phyloP scores from a whole-genome alignment of 2,113 vertebrate genomes.

The Phylloscopus trochiloides region DNA sequence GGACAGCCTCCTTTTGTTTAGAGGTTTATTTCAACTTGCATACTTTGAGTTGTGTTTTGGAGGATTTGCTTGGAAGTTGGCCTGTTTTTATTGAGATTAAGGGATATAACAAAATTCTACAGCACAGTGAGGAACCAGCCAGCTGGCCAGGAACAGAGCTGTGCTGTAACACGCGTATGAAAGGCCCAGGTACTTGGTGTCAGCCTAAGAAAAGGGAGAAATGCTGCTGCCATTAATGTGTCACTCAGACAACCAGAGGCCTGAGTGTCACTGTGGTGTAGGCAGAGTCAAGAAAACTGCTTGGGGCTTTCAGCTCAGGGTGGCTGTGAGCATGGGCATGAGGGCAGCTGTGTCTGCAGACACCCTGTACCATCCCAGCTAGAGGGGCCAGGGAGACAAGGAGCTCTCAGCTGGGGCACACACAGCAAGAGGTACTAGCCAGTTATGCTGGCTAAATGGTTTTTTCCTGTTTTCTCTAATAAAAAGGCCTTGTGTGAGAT shows the following conservation, averaged over 20 bases:
- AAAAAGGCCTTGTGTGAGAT: not conserved
- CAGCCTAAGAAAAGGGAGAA: not conserved
- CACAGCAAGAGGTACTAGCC: not conserved
- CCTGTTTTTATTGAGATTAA: not conserved
- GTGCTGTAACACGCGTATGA: not conserved
- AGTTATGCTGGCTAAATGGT: not conserved
- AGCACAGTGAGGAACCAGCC: not conserved
- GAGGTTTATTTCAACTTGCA: not conserved
- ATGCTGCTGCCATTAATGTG: not conserved
- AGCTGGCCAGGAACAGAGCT: not conserved
- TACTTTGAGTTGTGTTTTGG: not conserved
- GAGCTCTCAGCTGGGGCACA: not conserved
- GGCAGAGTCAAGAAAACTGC: not conserved
- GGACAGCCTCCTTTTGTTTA: not conserved
- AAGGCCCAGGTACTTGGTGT: not conserved
- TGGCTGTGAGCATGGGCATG: rapidly evolving
- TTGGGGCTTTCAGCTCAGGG: not conserved
- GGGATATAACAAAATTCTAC: not conserved
- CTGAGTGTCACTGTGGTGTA: not conserved
- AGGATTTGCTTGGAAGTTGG: not conserved
- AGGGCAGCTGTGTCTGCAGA: not conserved
- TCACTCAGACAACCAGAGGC: not conserved
- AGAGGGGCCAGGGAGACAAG: not conserved
- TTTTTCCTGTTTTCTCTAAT: not conserved
- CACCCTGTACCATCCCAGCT: not conserved